Conservation (phyloP, 2,113 vertebrate species). For the Psilopogon haemacephalus region DNA sequence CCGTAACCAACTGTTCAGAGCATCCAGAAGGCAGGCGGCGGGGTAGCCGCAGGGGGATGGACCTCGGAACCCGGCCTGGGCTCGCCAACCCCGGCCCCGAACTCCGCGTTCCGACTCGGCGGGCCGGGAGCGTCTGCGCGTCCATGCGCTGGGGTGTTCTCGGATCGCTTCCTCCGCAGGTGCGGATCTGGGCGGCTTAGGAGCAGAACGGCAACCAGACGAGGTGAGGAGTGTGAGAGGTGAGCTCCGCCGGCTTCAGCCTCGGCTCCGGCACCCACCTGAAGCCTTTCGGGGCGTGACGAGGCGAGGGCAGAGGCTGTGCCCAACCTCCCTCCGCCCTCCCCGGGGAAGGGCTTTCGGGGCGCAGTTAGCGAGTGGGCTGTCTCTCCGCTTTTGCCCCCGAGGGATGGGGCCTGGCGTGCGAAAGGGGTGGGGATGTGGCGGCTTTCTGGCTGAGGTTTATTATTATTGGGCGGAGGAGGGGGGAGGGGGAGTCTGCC, state of each 20-base stretch:
- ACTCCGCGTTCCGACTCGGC: background rate
- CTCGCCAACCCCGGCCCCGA: background rate
- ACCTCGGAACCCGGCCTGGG: too few species aligned
- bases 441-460: slow-evolving; percentile 23
- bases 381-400: background rate
- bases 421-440: slow-evolving; percentile 35
- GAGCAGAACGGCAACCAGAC: background rate
- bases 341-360: background rate
- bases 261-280: background rate
- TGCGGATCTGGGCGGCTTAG: background rate
- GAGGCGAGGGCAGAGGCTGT: background rate
- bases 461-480: slow-evolving; percentile 53
- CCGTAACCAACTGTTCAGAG: background rate
- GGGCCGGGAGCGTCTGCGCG: too few species aligned
- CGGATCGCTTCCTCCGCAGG: background rate
- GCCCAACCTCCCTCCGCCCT: background rate
- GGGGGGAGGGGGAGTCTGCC: slow-evolving; percentile 35
- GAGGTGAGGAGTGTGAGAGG: background rate
- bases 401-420: background rate
- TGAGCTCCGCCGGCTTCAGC: background rate
- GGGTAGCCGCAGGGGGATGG: background rate
- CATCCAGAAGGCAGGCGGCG: background rate
- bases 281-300: background rate
- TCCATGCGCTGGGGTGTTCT: background rate
- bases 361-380: background rate